These are phyloP conservation scores for Pachypsylla venusta DNA, from an alignment of 1,140 invertebrate genomes.

Conservation along the genomic window DNA sequence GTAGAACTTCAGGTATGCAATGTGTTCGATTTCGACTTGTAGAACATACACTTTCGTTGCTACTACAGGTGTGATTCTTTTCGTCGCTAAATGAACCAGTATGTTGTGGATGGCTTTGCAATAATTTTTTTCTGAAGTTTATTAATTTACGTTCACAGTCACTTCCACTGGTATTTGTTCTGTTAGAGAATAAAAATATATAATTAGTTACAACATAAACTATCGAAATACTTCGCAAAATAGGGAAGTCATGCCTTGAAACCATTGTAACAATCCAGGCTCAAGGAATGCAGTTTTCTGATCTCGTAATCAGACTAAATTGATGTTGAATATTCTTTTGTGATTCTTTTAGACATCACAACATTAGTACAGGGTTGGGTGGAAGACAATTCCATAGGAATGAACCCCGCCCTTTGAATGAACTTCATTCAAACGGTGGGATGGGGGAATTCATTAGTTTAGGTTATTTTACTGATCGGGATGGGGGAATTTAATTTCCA, in stretches of 20 bases:
- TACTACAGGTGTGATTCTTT: slow-evolving; percentile 48
- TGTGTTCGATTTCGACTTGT: slow-evolving; percentile 26
- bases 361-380: no score
- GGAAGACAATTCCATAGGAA: no score
- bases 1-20: slow-evolving; percentile 27
- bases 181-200: slow-evolving; percentile 25
- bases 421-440: no score
- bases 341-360: slow-evolving; percentile 3
- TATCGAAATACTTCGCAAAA: no score
- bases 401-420: no score
- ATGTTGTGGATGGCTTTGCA: slow-evolving; percentile 37
- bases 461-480: no score
- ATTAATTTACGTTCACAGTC: slow-evolving; percentile 39
- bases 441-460: no score
- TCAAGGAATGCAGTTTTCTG: slow-evolving; percentile 18
- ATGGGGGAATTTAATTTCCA: no score
- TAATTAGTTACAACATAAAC: no score
- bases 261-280: slow-evolving; percentile 16
- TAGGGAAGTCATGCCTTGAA: slow-evolving; percentile 17
- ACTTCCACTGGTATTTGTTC: slow-evolving; percentile 42
- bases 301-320: slow-evolving; percentile 16
- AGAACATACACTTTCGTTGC: slow-evolving; percentile 50
- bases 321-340: slow-evolving; percentile 8
- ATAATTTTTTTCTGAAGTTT: slow-evolving; percentile 35
- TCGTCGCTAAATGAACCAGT: slow-evolving; percentile 38